A percentile compares a stretch with the other conserved stretches of the same genome.
These are phyloP conservation scores for Hyperopisus bebe DNA, from an alignment of 2,113 vertebrate genomes.

Conservation along the genomic window DNA sequence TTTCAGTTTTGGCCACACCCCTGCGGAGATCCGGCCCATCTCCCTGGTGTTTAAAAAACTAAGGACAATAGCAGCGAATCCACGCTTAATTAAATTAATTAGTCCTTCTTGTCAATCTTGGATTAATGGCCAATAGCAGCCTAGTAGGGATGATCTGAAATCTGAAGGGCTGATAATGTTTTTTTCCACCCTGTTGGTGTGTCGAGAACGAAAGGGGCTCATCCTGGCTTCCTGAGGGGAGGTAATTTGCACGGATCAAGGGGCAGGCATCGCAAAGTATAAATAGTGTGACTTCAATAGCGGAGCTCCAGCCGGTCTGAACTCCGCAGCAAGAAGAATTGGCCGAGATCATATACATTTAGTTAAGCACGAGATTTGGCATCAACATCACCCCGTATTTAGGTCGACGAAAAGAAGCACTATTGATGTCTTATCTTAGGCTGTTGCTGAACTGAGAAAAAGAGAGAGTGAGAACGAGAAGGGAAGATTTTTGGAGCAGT, in stretches of 20 bases:
- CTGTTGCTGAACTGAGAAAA: constrained; percentile 65
- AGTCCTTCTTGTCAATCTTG: constrained; percentile 82
- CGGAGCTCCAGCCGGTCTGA: constrained; percentile 77
- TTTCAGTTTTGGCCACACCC: constrained; percentile 71
- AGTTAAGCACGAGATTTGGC: constrained; percentile 59
- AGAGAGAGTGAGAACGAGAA: constrained; percentile 41
- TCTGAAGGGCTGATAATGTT: constrained; percentile 48
- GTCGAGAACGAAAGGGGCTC: constrained; percentile 60
- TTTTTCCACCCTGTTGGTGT: constrained; percentile 40
- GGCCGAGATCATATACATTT: constrained; percentile 61
- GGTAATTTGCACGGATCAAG: constrained; percentile 89
- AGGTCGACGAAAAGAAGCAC: constrained; percentile 60
- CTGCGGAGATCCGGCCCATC: constrained; percentile 61
- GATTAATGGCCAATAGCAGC: constrained; percentile 76
- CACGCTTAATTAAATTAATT: constrained; percentile 92
- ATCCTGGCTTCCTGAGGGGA: constrained; percentile 75
- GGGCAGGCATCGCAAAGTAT: constrained; percentile 92
- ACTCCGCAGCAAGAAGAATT: constrained; percentile 75
- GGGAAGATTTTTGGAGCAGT: constrained; percentile 53
- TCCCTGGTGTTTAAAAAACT: constrained; percentile 72
- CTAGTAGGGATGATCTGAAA: constrained; percentile 49
- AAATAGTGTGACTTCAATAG: constrained; percentile 95
- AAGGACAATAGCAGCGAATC: constrained; percentile 72
- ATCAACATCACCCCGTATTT: constrained; percentile 54
- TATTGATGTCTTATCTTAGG: constrained; percentile 78